These are phyloP conservation scores for Archips crataeganus DNA, from an alignment of 2,888 invertebrate genomes.

Conservation along the genomic window DNA sequence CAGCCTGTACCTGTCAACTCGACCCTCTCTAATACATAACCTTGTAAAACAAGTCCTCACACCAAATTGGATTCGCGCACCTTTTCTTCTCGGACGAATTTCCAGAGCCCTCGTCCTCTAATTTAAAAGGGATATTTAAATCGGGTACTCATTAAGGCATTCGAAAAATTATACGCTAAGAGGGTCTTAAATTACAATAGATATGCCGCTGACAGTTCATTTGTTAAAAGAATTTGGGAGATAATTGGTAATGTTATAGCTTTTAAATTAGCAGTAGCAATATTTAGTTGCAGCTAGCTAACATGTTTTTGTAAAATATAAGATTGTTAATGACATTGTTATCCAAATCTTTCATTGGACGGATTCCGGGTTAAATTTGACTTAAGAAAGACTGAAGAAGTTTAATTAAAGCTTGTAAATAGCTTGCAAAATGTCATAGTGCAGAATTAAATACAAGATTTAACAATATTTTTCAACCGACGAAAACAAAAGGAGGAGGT, in stretches of 20 bases:
- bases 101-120: not conserved
- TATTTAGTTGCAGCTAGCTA: too few species aligned
- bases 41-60: not conserved
- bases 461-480: too few species aligned
- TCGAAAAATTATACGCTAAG: constrained; percentile 6
- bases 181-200: constrained; percentile 17
- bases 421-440: too few species aligned
- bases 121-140: constrained; percentile 17
- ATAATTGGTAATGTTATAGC: not conserved
- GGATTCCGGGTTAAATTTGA: too few species aligned
- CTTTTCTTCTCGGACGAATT: constrained; percentile 5
- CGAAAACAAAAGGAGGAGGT: too few species aligned
- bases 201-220: constrained; percentile 5
- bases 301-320: too few species aligned
- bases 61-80: constrained; percentile 4
- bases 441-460: too few species aligned
- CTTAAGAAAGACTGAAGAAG: too few species aligned
- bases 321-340: too few species aligned
- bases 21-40: constrained; percentile 1
- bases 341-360: too few species aligned
- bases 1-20: not conserved
- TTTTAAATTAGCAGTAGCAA: not conserved
- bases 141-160: not conserved
- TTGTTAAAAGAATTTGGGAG: not conserved
- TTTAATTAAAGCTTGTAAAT: too few species aligned